A percentile compares a stretch with the other conserved stretches of the same genome.
Evolutionary conservation across 2,888 invertebrate species (phyloP).

Genomic region (Megaustenia siamemsis): DNA sequence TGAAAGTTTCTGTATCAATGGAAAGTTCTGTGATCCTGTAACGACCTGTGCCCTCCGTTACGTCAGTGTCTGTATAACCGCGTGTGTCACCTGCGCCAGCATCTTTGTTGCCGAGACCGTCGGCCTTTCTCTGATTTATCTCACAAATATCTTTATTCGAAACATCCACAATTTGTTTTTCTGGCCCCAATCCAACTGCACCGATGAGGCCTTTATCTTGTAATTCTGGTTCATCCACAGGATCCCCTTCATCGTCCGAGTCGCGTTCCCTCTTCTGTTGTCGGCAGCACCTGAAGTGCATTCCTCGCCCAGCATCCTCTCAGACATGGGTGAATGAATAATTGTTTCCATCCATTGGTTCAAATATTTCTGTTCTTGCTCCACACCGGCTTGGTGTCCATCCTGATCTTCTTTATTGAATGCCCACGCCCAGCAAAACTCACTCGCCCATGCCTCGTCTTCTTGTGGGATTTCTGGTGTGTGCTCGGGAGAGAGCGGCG

Average conservation of each 20-base stretch:
- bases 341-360: conserved; percentile 47
- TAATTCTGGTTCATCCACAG: conserved; percentile 27
- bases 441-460: conserved; percentile 49
- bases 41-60: not conserved
- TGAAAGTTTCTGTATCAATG: conserved; percentile 15
- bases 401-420: conserved; percentile 44
- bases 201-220: not conserved
- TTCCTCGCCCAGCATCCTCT: conserved; percentile 15
- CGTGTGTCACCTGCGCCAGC: not conserved
- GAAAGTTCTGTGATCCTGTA: conserved; percentile 32
- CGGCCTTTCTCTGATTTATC: not conserved
- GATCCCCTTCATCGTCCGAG: conserved; percentile 7
- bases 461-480: conserved; percentile 1
- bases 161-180: not conserved
- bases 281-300: not conserved
- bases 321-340: conserved; percentile 47
- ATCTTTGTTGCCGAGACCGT: not conserved
- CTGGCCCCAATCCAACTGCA: not conserved
- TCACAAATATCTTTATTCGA: conserved; percentile 12
- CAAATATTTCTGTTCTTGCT: conserved; percentile 45
- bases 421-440: conserved; percentile 52
- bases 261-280: not conserved
- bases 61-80: not conserved
- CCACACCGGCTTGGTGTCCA: conserved; percentile 26
- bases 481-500: conserved; percentile 24